phyloP scores from a whole-genome alignment of 2,113 vertebrate genomes.

The Cairina moschata region DNA sequence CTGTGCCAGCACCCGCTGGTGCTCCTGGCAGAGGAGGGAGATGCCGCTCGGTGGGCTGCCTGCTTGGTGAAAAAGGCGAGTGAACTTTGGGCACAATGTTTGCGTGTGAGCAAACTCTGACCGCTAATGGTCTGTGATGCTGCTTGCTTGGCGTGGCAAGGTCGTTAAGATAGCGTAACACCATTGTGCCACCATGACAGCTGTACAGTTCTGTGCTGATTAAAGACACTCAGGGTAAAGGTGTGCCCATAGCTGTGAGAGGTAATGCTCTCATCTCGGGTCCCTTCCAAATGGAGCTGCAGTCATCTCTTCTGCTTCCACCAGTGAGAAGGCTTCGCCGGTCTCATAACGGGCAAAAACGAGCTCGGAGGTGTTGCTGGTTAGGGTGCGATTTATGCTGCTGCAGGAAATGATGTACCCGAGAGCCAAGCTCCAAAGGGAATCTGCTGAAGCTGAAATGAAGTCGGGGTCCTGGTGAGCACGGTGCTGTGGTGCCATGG shows the following conservation, averaged over 20 bases:
- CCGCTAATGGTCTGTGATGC: too few relatives aligned
- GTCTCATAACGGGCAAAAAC: not conserved
- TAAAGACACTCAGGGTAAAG: not conserved
- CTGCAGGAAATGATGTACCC: not conserved
- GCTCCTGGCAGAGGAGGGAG: not conserved
- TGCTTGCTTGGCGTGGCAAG: not conserved
- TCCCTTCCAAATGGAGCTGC: not conserved
- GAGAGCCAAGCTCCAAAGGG: not conserved
- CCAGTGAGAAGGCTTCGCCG: not conserved
- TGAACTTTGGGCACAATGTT: not conserved
- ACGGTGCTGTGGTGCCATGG: not conserved
- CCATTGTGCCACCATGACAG: fast-evolving
- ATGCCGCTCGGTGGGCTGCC: fast-evolving
- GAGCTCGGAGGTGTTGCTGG: not conserved
- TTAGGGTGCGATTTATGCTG: not conserved
- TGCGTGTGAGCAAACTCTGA: not conserved
- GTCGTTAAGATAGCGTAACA: not conserved
- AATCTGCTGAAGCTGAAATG: not conserved
- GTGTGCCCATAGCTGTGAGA: fast-evolving
- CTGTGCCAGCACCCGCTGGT: not conserved
- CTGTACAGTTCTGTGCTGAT: fast-evolving
- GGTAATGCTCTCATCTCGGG: not conserved
- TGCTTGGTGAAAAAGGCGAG: not conserved
- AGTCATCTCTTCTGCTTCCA: too few relatives aligned
- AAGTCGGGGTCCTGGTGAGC: not conserved